Conservation (phyloP, 2,888 invertebrate species). For the Brenthis hecate region DNA sequence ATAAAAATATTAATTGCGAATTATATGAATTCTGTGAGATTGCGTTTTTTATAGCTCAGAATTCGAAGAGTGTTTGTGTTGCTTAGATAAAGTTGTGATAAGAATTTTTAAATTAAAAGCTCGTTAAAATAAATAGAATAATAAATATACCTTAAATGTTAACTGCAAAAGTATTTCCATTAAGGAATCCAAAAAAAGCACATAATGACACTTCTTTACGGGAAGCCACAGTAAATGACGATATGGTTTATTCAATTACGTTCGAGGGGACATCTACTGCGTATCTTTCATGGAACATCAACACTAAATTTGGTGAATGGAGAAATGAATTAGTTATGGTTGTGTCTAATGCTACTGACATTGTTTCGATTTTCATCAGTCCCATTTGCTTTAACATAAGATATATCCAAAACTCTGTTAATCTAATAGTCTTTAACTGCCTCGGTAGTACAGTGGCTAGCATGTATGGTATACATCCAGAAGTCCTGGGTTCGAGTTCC, state of each 20-base stretch:
- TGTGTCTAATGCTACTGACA: constrained; percentile 14
- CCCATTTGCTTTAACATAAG: neutral
- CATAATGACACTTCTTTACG: constrained; percentile 33
- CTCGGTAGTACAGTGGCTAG: no score
- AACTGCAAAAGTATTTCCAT: neutral
- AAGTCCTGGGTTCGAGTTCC: no score
- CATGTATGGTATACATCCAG: no score
- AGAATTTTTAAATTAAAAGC: no score
- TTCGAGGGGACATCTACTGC: constrained; percentile 18
- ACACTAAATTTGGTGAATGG: constrained; percentile 25
- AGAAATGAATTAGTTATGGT: constrained; percentile 23
- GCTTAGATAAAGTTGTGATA: neutral
- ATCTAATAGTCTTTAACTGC: no score
- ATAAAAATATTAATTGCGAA: constrained; percentile 2
- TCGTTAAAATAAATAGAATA: no score
- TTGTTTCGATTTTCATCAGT: constrained; percentile 6
- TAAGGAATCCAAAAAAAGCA: neutral
- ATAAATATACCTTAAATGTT: no score
- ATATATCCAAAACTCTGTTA: no score
- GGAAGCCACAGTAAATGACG: constrained; percentile 59
- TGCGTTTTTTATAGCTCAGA: neutral
- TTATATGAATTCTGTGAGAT: neutral
- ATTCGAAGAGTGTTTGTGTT: neutral
- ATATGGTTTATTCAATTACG: constrained; percentile 68
- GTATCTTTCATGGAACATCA: constrained; percentile 36